Evolutionary conservation across 2,888 invertebrate species (phyloP), one percentile per base, ranked within the genome.

Genomic region (Lasioglossum leucozonium): DNA sequence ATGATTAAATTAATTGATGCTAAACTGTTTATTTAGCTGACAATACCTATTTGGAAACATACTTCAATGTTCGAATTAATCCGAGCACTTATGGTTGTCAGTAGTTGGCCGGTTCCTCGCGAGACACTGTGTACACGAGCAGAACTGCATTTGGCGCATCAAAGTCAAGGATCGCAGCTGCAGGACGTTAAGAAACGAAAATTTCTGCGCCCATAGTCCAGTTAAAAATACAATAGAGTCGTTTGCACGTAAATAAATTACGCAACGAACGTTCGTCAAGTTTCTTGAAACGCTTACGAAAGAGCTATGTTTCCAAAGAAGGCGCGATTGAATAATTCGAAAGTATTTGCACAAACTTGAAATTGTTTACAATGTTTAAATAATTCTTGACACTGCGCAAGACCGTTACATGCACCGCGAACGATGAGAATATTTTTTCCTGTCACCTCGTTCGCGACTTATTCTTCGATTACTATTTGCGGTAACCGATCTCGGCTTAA

Each of bases 1-100:
- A 44, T 44, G 5, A 44, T 5, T 44, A 44, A 44, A 44, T 5
- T 4, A 44, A 44, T 4, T 13, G 11, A 40, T 40, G 40, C 40
- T 40, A 11, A 40, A 40, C 11, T 10, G 10, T 40, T 11, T 40
- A 40, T 40, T 40, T 40, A 40, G 37, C 37, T 37, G 11, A 16
- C 16, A 44, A 44, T 6, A 18, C 2, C 47, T 47, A 2, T 22
- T 22, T 8, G 6, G 18, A 40, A 10, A 6, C 10, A 40, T 6
- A n/a, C n/a, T 8, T 40, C 40, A 40, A 40, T 10, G 0, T 40
- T 51, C 22, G 2, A 22, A 51, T 8, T 22, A 2, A 51, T 37
- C 51, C 10, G 67, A 22, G n/a, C 18, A 67, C 77, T 26, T 82
- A 73, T 77, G 77, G 73, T 82, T 16, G 5, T 1, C 13, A 26